Base-by-base conservation (phyloP, 2,888 invertebrate species). In the Cephus pygmeus region DNA sequence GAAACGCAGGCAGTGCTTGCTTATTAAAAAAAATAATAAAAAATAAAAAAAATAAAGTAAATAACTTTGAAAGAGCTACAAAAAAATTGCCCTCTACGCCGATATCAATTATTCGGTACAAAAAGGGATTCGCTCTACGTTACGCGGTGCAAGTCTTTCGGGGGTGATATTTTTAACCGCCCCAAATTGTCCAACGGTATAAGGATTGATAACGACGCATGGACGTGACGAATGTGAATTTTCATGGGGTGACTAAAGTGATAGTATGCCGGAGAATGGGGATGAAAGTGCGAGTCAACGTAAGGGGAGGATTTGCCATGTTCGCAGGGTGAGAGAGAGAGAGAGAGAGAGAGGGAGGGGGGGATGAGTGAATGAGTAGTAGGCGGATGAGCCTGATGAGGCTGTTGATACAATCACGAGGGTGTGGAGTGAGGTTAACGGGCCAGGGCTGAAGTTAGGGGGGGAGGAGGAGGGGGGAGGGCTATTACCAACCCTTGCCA, bases 321-420 rank as follows among this genome's bases (percentile, higher is more conserved):
- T 56, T 56, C 15, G 11, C 40, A 23, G 40, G 40, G 73, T 36
- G 68, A 30, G 56, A 31, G 56, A 69, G 73, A 74, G 40, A 73
- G 78, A 76, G 76, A 74, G 78, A 79, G 77, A 73, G 69, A 76
- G 71, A 69, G 30, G 31, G 73, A 2, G 3, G 35, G 35, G 35
- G 3, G 71, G 73, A 76, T 76, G 77, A 73, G 80, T 6, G 36
- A 75, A 69, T 12, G 34, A 74, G 40, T 56, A 56, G 56, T 56
- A 56, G 56, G 56, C 56, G 87, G 88, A 88, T 88, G 89, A 88
- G 87, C 86, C 87, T 90, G 90, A 90, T 89, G 90, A 90, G 88
- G 86, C 87, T 90, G 90, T 90, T 90, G 89, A 89, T 90, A 90
- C 89, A 88, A 90, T 90, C 89, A 88, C 87, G 85, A 71, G 71